These are phyloP conservation scores for Heliornis fulica DNA, from an alignment of 2,113 vertebrate genomes.

Conservation along the genomic window DNA sequence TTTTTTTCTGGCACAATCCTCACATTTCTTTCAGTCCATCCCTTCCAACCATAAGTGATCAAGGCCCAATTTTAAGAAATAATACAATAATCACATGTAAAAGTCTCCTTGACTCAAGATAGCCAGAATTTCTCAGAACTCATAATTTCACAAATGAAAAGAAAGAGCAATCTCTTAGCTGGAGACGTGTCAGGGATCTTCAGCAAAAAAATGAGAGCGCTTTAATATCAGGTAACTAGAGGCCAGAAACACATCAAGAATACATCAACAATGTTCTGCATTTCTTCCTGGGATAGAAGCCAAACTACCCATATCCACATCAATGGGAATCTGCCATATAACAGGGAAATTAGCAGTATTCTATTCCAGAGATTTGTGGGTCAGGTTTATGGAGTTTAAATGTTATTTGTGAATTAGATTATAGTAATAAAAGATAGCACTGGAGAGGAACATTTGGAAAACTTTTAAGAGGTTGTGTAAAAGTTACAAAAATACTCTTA, in stretches of 20 bases:
- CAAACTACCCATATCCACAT: not conserved
- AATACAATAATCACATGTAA: not conserved
- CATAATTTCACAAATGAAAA: not conserved
- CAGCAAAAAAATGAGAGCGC: not conserved
- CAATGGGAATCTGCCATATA: not conserved
- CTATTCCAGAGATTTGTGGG: not conserved
- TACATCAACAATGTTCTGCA: not conserved
- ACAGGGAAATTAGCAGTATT: not conserved
- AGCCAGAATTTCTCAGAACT: not conserved
- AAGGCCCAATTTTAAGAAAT: not conserved
- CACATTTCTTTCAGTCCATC: not conserved
- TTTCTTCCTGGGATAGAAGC: not conserved
- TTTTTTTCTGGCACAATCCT: not conserved
- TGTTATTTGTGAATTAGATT: slow-evolving; percentile 57
- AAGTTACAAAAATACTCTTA: slow-evolving; percentile 52
- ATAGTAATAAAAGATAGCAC: slow-evolving; percentile 51
- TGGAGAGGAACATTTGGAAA: slow-evolving; percentile 13
- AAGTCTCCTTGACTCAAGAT: not conserved
- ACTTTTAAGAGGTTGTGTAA: slow-evolving; percentile 34
- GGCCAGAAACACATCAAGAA: not conserved
- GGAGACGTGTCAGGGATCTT: not conserved
- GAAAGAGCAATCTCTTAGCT: not conserved
- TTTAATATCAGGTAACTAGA: not conserved
- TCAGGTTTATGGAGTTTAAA: slow-evolving; percentile 43
- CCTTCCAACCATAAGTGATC: not conserved